Evolutionary conservation across 2,797 vertebrate genomes (phyloP), one percentile per base, ranked within the genome.

Genomic region (Ispidina lecontei): DNA sequence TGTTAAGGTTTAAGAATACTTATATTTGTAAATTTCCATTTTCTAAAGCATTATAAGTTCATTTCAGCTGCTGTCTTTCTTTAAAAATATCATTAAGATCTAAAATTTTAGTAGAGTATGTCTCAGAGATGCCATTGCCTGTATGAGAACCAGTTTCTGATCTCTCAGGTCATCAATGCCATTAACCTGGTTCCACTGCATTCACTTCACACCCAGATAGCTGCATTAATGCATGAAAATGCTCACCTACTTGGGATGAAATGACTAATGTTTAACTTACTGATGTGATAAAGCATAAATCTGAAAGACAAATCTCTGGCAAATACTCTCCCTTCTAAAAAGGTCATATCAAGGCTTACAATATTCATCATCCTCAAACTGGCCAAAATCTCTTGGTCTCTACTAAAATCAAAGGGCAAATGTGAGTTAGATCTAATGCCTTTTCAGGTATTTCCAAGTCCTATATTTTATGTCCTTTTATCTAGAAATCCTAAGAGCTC

Each of bases 181-280:
- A 93, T 96, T 91, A 91, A 93, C 84, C 49, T 91, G 80, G 80
- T 84, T 90, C 72, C 85, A 81, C 64, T 77, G 82, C 77, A 46
- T 64, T 95, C 75, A 58, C 76, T 85, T 94, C 55, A 70, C 44
- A 46, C 68, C 72, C 21, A 4, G 64, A 47, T 65, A 43, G 67
- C 49, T 8, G 5, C 63, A 92, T 70, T 94, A 96, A 96, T 77
- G 59, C 13, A 17, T 7, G 41, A 18, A 56, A 49, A 62, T 87
- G 52, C 64, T 81, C 56, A 87, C 85, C 73, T 91, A 31, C 84
- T 90, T 94, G 85, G 85, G 87, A 92, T 56, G 29, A 93, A 95
- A 65, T 88, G 5, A 87, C 81, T 91, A 84, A 93, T 74, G 70
- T 96, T 80, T 93, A 79, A 76, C 71, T 71, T 85, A 39, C 58